phyloP scores from a whole-genome alignment of 2,888 invertebrate species.

The Sarcophaga subvicina region DNA sequence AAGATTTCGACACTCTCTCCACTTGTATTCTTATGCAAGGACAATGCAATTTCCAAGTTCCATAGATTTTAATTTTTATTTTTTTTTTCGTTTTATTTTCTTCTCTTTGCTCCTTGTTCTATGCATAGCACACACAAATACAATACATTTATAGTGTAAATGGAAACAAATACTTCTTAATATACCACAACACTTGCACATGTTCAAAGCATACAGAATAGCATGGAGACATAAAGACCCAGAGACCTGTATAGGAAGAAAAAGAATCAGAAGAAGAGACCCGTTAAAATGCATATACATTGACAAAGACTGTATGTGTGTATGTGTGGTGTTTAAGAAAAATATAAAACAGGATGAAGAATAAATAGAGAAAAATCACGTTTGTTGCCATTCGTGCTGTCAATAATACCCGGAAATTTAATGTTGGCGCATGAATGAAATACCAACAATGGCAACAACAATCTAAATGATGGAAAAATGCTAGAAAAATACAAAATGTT shows the following conservation, averaged over 20 bases:
- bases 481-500: not conserved
- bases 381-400: constrained; percentile 66
- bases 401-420: constrained; percentile 68
- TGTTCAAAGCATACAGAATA: constrained; percentile 2
- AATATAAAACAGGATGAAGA: constrained; percentile 46
- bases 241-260: not conserved
- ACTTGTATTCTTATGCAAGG: constrained; percentile 11
- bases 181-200: constrained; percentile 25
- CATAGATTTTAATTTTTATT: not conserved
- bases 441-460: constrained; percentile 4
- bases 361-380: constrained; percentile 64
- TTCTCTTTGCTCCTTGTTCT: not conserved
- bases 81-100: constrained; percentile 16
- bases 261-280: not conserved
- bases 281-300: too few species aligned
- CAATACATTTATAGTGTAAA: not conserved
- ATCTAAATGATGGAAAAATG: not conserved
- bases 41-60: constrained; percentile 48
- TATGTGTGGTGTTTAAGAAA: constrained; percentile 36
- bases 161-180: constrained; percentile 21
- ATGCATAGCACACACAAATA: not conserved
- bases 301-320: too few species aligned
- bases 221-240: constrained; percentile 32
- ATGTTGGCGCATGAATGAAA: constrained; percentile 53
- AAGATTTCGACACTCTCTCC: not conserved